Evolutionary conservation across 2,888 invertebrate genomes (phyloP), one percentile per base, ranked within the genome.

Genomic region (Aelia acuminata): DNA sequence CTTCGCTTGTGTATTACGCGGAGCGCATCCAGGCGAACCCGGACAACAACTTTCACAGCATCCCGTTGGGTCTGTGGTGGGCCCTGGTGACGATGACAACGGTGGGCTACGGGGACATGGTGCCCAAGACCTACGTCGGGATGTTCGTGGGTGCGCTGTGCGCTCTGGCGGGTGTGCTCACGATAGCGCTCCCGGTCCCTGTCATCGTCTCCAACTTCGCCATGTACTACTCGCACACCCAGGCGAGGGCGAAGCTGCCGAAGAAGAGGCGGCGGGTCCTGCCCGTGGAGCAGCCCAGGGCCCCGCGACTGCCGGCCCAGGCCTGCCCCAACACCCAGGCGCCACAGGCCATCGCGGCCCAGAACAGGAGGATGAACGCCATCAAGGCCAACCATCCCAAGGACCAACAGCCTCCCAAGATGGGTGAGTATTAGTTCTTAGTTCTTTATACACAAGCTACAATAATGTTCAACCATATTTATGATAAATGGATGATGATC

Each of bases 201-300:
- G 99, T 99, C 93, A 99, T 99, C 92, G 99, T 99, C 91, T 98
- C 98, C 93, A 99, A 99, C 94, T 99, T 99, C 93, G 97, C 97
- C 92, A 97, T 97, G 97, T 97, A 97, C 94, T 97, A 97, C 93
- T 97, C 97, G 91, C 97, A 97, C 93, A 97, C 97, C 91, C 96
- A 93, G 95, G 99, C 99, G 90, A 94, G 99, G 92, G 98, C 99
- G 90, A 99, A 99, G 93, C 95, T 99, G 93, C 99, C 99, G 90
- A 99, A 99, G 94, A 99, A 99, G 94, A 94, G 99, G 91, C 95
- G 99, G 93, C 95, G 99, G 92, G 99, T 99, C 91, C 94, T 99
- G 92, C 98, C 98, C 89, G 98, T 99, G 90, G 99, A 99, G 92
- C 98, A 97, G 91, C 96, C 97, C 43, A 94, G 97, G 91, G 96